Evolutionary conservation across 1,140 invertebrate species (phyloP).

Genomic region (Bombus polaris): DNA sequence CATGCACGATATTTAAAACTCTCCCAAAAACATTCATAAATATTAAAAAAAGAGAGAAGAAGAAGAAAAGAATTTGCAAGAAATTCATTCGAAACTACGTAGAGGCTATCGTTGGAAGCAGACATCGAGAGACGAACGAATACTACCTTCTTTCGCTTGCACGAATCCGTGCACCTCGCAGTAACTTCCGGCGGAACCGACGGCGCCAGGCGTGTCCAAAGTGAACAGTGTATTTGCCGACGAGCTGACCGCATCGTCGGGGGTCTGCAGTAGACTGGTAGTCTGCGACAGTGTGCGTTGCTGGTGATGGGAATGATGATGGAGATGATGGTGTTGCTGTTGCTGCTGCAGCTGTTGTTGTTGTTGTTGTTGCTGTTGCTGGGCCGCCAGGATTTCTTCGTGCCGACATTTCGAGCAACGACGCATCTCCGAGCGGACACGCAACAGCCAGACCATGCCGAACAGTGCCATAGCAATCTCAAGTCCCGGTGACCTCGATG

Average conservation of each 20-base stretch:
- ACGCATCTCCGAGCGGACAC: constrained; percentile 89
- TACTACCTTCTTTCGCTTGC: constrained; percentile 84
- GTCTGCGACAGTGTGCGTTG: constrained; percentile 68
- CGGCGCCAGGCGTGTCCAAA: constrained; percentile 81
- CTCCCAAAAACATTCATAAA: neutral
- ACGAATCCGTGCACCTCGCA: constrained; percentile 86
- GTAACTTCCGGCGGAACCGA: constrained; percentile 81
- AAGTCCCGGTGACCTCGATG: constrained; percentile 75
- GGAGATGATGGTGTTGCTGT: constrained; percentile 70
- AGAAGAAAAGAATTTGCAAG: neutral
- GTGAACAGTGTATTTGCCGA: constrained; percentile 83
- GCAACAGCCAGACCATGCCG: constrained; percentile 92
- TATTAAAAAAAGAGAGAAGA: neutral
- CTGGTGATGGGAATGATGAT: constrained; percentile 70
- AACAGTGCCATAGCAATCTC: constrained; percentile 89
- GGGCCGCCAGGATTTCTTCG: constrained; percentile 81
- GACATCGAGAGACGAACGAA: constrained; percentile 5
- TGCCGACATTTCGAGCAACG: constrained; percentile 87
- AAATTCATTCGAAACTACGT: constrained; percentile 7
- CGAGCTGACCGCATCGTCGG: constrained; percentile 77
- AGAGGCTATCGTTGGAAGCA: neutral
- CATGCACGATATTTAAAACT: neutral
- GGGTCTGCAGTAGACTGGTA: constrained; percentile 71
- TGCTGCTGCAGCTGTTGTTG: constrained; percentile 72
- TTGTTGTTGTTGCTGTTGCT: constrained; percentile 72